A percentile compares a stretch with the other conserved stretches of the same genome.
Evolutionary conservation across 2,797 vertebrate species (phyloP).

Genomic region (Coranthus polyacanthus): DNA sequence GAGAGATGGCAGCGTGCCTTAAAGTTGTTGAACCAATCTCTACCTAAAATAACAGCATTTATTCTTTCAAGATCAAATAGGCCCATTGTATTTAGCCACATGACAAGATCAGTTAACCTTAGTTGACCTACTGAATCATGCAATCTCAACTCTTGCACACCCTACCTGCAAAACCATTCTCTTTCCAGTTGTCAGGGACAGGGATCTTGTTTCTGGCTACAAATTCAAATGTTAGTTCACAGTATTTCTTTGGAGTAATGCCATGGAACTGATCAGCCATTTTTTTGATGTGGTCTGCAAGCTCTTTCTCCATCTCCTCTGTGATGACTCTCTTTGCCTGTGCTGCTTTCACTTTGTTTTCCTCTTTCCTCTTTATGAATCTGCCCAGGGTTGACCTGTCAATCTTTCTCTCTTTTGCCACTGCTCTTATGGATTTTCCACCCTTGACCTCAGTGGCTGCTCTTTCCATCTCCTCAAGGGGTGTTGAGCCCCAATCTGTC

Average conservation of each 20-base stretch:
- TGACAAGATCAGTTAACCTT: too few relatives aligned
- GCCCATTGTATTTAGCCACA: too few relatives aligned
- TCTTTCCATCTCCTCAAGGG: slow-evolving; percentile 29
- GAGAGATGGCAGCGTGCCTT: slow-evolving; percentile 27
- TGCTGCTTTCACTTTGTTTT: slow-evolving; percentile 47
- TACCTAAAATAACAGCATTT: slow-evolving; percentile 17
- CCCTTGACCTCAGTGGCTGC: slow-evolving; percentile 37
- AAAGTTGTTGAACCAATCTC: slow-evolving; percentile 41
- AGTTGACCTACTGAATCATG: background rate
- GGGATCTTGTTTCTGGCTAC: slow-evolving; percentile 33
- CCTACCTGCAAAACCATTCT: slow-evolving; percentile 30
- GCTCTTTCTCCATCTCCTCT: slow-evolving; percentile 41
- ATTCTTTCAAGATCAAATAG: too few relatives aligned
- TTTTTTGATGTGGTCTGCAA: slow-evolving; percentile 27
- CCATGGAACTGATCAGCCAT: slow-evolving; percentile 4
- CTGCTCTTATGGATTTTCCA: slow-evolving; percentile 40
- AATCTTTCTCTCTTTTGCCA: slow-evolving; percentile 43
- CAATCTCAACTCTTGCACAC: too few relatives aligned
- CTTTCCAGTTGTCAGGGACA: slow-evolving; percentile 42
- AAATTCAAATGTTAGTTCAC: slow-evolving; percentile 35
- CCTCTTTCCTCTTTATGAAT: slow-evolving; percentile 35
- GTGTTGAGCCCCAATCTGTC: slow-evolving; percentile 9
- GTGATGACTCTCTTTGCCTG: slow-evolving; percentile 45
- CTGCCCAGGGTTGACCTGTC: slow-evolving; percentile 20
- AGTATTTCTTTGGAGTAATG: slow-evolving; percentile 38